These are phyloP conservation scores for Callocephalon fimbriatum DNA, from an alignment of 2,113 vertebrate species.

Conservation along the genomic window DNA sequence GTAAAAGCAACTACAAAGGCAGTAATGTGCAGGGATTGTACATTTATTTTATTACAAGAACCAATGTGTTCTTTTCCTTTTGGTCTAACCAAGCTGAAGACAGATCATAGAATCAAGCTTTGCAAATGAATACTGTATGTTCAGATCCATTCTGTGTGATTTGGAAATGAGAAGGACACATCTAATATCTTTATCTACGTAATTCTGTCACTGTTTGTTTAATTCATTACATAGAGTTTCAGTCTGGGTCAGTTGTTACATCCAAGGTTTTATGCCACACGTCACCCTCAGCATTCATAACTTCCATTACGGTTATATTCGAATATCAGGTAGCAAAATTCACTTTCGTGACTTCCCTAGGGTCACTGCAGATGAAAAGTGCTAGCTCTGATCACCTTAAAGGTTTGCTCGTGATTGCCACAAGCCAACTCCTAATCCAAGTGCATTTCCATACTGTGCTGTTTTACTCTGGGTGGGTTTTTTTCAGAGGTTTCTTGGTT, in stretches of 20 bases:
- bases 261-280: neutral
- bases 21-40: slow-evolving; percentile 31
- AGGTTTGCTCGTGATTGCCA: neutral
- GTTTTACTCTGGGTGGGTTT: neutral
- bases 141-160: neutral
- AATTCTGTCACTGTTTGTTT: neutral
- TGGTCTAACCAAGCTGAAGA: neutral
- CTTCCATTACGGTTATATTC: neutral
- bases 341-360: neutral
- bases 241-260: neutral
- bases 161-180: neutral
- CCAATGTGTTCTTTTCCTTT: slow-evolving; percentile 33
- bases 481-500: accelerated
- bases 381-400: neutral
- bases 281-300: neutral
- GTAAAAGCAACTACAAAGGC: slow-evolving; percentile 58
- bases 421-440: neutral
- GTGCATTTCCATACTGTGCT: neutral
- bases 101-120: neutral
- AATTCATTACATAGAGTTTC: neutral
- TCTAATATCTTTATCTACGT: neutral
- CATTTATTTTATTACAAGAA: slow-evolving; percentile 39
- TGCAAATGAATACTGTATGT: neutral
- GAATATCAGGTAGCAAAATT: neutral
- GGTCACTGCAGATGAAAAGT: neutral